Evolutionary conservation across 2,888 invertebrate genomes (phyloP), one percentile per base, ranked within the genome.

Genomic region (Biston stratarius): DNA sequence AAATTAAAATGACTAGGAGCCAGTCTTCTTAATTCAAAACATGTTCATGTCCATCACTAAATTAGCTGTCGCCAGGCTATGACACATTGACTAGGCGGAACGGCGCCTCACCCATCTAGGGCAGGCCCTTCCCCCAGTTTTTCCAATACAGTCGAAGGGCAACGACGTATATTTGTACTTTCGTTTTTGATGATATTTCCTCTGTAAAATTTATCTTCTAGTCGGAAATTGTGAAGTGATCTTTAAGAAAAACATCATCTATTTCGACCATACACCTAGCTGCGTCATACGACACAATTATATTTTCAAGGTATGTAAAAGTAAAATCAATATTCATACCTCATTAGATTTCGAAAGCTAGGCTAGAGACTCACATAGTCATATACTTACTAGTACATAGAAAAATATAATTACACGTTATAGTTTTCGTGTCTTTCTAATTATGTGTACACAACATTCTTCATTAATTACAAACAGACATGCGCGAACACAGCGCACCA

Each of bases 41-140:
- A 24, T 24, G 6, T 51, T 11, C 15, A 40, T 38, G 38, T 36
- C 15, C 38, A 38, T 48, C 58, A 47, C 47, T 38, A 48, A 48
- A 48, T 38, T 12, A n/a, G 36, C 10, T n/a, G 49, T 11, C 59
- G 49, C 33, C 47, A 59, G 40, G 48, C 48, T 9, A 59, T 59
- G 59, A 59, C 24, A 49, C 59, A 59, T 49, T 48, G 40, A 38
- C 59, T 59, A 59, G 59, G 8, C 49, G 11, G 49, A 12, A 49
- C 10, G 59, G 42, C 49, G 49, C 49, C 59, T 33, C 48, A 33
- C 59, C 59, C 59, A 42, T 6, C 14, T 11, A 10, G 34, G 45
- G 36, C 34, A 47, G 24, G 14, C n/a, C 49, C 14, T 33, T 10
- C 40, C 15, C 48, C 59, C 59, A 59, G 59, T 59, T n/a, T 49